Conservation (phyloP, 2,113 vertebrate species). For the human (Homo sapiens) region GRCh38 chr14:86587001-86587500, state of each 20-base stretch:
- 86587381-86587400: background rate
- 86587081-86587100: background rate
- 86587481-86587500: background rate
- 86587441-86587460: background rate
- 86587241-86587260: background rate
- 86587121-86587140: background rate
- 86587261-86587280: background rate
- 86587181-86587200: background rate
- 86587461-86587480: background rate
- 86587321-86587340: background rate
- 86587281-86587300: background rate
- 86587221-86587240: background rate
- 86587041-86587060: background rate
- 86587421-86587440: background rate
- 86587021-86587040: background rate
- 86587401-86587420: background rate
- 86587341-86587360: background rate
- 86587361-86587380: background rate
- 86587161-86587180: background rate
- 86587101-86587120: background rate
- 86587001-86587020: background rate
- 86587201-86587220: background rate
- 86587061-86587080: background rate
- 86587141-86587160: background rate
- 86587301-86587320: background rate